phyloP scores from a whole-genome alignment of 2,113 vertebrate species.

The Hystrix brachyura region DNA sequence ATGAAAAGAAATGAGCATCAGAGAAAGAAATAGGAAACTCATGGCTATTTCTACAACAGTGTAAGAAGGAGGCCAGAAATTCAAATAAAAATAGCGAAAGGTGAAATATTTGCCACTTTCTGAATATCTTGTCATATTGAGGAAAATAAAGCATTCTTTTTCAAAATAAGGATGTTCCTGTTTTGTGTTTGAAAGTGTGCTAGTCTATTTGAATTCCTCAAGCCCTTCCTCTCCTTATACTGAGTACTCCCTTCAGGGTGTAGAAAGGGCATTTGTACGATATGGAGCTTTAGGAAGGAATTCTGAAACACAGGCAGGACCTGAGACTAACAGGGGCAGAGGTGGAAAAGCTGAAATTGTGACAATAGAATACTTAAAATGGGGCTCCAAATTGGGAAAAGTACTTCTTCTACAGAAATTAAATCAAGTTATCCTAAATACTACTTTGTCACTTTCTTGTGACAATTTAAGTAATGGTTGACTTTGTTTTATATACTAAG shows the following conservation, averaged over 20 bases:
- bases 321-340: neutral
- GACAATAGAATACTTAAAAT: slow-evolving; percentile 35
- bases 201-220: slow-evolving; percentile 41
- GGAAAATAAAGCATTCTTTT: slow-evolving; percentile 14
- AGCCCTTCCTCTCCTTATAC: neutral
- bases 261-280: neutral
- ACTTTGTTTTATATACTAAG: slow-evolving; percentile 29
- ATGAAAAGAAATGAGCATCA: neutral
- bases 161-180: neutral
- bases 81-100: neutral
- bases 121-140: neutral
- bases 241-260: neutral
- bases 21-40: slow-evolving; percentile 6
- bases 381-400: neutral
- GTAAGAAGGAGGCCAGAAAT: neutral
- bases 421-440: neutral
- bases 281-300: neutral
- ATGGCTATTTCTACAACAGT: neutral
- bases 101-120: neutral
- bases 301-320: neutral
- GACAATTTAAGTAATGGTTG: neutral
- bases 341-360: neutral
- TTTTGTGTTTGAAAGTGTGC: slow-evolving; percentile 39
- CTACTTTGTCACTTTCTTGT: neutral
- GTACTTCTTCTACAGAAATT: slow-evolving; percentile 12